Evolutionary conservation across 2,888 invertebrate species (phyloP), one percentile per base, ranked within the genome.

Genomic region (Odontothrips loti): DNA sequence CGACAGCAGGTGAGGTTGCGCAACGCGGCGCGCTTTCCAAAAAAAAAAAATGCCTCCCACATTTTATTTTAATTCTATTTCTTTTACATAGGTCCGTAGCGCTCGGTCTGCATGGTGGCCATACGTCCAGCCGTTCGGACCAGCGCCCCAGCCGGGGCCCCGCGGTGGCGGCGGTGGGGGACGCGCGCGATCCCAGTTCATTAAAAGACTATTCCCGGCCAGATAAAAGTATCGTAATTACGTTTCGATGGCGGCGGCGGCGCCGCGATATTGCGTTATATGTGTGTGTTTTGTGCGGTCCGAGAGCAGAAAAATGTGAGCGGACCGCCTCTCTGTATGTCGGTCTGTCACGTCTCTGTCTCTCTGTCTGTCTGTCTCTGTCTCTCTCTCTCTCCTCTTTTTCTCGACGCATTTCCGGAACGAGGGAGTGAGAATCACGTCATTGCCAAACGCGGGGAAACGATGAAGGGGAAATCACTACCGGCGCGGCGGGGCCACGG

Each of bases 171-270:
- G n/a, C n/a, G n/a, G n/a, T n/a, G n/a, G n/a, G n/a, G n/a, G n/a
- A n/a, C 34, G 6, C 34, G 34, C 34, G 34, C 34, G 58, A 15
- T 15, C 58, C n/a, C 15, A 58, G 58, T 58, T 58, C 58, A 58
- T 58, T 58, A 58, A 58, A 58, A 58, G 58, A 58, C 58, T 58
- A 58, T 58, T 17, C 58, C 34, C 34, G 6, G 58, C 17, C 58
- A 58, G 15, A 58, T 58, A 58, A 58, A 58, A 58, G 58, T 58
- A 58, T 58, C 58, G 58, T 58, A 58, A 58, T 58, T 58, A 58
- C 58, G 15, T 58, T 58, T 58, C 58, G 17, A 58, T 58, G 4
- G 58, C 17, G 17, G 51, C 51, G 51, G 17, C n/a, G n/a, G 34
- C 34, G 6, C 34, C 34, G n/a, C 58, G 58, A 17, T 58, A 58